Percentiles rank a stretch among this genome's conserved stretches.
Conservation (phyloP, 2,888 invertebrate genomes). For the Fragum whitleyi region DNA sequence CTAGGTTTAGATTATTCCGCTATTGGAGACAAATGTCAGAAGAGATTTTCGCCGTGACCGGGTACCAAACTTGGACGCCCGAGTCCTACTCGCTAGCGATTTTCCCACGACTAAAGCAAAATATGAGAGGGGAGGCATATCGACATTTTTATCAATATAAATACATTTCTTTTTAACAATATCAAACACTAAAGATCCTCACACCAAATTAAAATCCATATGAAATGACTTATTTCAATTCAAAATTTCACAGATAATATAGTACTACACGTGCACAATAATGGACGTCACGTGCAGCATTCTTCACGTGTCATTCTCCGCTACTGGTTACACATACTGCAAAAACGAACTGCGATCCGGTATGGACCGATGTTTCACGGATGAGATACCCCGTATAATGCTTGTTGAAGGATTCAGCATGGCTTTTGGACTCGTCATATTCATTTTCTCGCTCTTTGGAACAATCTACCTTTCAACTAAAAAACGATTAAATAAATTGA, state of each 20-base stretch:
- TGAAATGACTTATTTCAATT: background rate
- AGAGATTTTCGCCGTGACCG: too few relatives aligned
- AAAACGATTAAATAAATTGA: background rate
- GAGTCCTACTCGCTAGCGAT: too few relatives aligned
- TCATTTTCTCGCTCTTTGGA: conserved; percentile 11
- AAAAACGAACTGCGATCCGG: background rate
- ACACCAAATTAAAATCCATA: too few relatives aligned
- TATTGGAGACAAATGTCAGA: too few relatives aligned
- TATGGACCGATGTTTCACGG: background rate
- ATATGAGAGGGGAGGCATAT: too few relatives aligned
- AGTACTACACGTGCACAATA: conserved; percentile 15
- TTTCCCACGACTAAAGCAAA: too few relatives aligned
- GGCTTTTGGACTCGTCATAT: conserved; percentile 9
- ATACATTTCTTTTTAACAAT: background rate
- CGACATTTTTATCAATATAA: background rate
- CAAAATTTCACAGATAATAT: background rate
- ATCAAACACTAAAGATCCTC: background rate
- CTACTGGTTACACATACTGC: conserved; percentile 13
- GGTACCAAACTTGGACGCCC: too few relatives aligned
- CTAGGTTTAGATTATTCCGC: too few relatives aligned
- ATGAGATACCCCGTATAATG: conserved; percentile 19
- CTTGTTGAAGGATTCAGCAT: conserved; percentile 23
- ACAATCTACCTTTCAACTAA: conserved; percentile 18
- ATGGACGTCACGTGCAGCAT: conserved; percentile 1
- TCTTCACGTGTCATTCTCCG: conserved; percentile 16